Base-by-base conservation (phyloP, 2,888 invertebrate species). In the Macropis europaea region DNA sequence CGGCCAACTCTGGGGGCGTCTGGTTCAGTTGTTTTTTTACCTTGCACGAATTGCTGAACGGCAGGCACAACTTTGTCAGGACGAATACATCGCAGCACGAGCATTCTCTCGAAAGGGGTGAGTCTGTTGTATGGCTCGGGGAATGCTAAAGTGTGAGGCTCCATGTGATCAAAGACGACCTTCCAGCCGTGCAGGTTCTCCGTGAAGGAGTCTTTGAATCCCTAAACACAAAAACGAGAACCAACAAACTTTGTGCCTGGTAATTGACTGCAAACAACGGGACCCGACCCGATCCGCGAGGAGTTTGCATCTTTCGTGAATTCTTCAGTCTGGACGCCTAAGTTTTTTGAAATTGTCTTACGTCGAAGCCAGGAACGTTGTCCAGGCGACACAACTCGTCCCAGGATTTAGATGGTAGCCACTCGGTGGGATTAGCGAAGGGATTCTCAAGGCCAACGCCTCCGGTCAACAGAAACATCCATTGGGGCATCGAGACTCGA, bases 391-490 rank as follows among this genome's bases (percentile, higher is more conserved):
- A 96, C 22, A 96, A 90, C 89, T 96, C 95, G 90, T 96, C 94
- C 96, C 96, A 97, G 68, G 93, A 93, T 82, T 93, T 94, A 19
- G 89, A 68, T 0, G 94, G 93, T 52, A 97, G 90, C 96, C 96
- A 97, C 64, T 91, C 89, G 0, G 93, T 90, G 0, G 95, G 95
- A 90, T 95, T 95, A 56, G 90, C 89, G 80, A 94, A 89, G 0
- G 94, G 94, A 92, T 96, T 96, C 81, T 95, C 95, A 48, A 96
- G 90, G n/a, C 95, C 95, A 45, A 96, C 93, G 47, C 96, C 97
- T 15, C 97, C 97, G 1, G 96, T 97, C 77, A 98, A 89, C 30
- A 98, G 90, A 90, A 97, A 98, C 92, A 96, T 93, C 93, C 97
- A 97, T 87, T 97, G 95, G 0, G 91, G 83, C 56, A 92, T 91